phyloP scores from a whole-genome alignment of 2,797 vertebrate species.

The Orientallactaga sibirica region DNA sequence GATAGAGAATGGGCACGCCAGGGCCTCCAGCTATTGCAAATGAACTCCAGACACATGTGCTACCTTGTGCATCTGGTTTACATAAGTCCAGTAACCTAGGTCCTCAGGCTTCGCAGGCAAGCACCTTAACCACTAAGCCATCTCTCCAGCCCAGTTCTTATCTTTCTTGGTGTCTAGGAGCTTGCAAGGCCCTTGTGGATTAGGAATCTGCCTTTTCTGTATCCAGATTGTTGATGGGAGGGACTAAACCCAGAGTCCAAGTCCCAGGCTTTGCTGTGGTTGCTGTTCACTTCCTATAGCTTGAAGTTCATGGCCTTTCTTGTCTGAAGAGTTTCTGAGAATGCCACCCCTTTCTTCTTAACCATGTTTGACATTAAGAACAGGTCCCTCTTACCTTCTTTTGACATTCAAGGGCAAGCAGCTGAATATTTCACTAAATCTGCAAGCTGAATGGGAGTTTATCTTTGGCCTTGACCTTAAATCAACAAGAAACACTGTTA shows the following conservation, averaged over 20 bases:
- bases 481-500: conserved; percentile 32
- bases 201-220: conserved; percentile 15
- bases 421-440: conserved; percentile 46
- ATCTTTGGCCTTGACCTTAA: conserved; percentile 51
- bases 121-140: too few relatives aligned
- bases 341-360: neutral
- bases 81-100: too few relatives aligned
- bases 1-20: too few relatives aligned
- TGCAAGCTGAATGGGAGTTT: conserved; percentile 41
- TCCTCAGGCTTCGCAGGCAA: too few relatives aligned
- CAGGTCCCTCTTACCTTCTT: neutral
- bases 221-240: neutral
- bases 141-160: too few relatives aligned
- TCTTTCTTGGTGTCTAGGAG: neutral
- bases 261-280: neutral
- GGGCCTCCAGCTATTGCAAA: too few relatives aligned
- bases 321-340: neutral
- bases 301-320: neutral
- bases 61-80: too few relatives aligned
- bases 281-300: neutral
- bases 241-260: neutral
- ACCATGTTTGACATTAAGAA: neutral
- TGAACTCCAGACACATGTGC: too few relatives aligned
- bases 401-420: conserved; percentile 26
- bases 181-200: neutral